These are phyloP conservation scores for Mastigias papua DNA, from an alignment of 30 jellyfish, hydroid and myxozoan genomes.

Conservation along the genomic window DNA sequence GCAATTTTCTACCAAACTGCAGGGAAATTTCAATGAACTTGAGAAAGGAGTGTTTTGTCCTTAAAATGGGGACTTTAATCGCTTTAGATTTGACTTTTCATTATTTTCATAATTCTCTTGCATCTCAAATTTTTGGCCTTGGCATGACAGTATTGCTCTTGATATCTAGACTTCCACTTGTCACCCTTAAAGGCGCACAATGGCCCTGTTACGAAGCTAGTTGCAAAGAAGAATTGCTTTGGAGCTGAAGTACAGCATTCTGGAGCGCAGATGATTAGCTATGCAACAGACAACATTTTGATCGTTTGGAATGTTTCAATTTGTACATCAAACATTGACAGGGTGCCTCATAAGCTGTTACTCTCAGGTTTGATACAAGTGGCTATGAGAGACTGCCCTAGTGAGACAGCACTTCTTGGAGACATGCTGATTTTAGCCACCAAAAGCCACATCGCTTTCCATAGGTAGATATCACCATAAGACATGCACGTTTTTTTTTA, in stretches of 20 bases:
- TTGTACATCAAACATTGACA: background rate
- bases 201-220: slow-evolving; percentile 36
- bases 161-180: slow-evolving; percentile 15
- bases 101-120: background rate
- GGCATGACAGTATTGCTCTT: background rate
- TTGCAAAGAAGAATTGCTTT: slow-evolving; percentile 15
- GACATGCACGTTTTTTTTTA: too few relatives aligned
- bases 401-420: background rate
- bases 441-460: background rate
- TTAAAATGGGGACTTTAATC: too few relatives aligned
- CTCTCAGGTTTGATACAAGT: slow-evolving; percentile 4
- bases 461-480: background rate
- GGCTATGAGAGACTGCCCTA: slow-evolving; percentile 17
- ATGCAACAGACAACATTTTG: slow-evolving; percentile 45
- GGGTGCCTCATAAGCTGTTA: background rate
- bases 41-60: too few relatives aligned
- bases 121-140: too few relatives aligned
- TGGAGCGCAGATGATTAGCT: slow-evolving; percentile 43
- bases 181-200: slow-evolving; percentile 61
- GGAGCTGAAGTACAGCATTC: background rate
- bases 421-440: slow-evolving; percentile 1
- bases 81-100: too few relatives aligned
- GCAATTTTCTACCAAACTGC: too few relatives aligned
- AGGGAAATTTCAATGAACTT: too few relatives aligned
- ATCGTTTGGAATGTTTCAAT: slow-evolving; percentile 25